Conservation (phyloP, 2,888 invertebrate species). For the Cistogaster globosa region DNA sequence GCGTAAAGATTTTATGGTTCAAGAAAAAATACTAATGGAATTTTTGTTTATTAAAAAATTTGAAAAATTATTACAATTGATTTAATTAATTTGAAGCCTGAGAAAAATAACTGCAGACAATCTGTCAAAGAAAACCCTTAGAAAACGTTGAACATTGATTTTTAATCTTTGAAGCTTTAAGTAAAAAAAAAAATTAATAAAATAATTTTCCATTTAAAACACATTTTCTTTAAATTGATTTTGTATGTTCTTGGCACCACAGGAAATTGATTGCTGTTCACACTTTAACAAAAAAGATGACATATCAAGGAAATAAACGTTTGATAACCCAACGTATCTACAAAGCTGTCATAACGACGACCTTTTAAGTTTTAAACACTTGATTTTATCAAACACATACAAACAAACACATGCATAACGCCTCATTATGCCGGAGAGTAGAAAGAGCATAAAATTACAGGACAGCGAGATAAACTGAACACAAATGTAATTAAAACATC, state of each 20-base stretch:
- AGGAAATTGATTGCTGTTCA: constrained; percentile 67
- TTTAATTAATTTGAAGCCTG: too few relatives aligned
- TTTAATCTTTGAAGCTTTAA: background rate
- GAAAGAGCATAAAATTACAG: constrained; percentile 30
- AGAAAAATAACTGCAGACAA: too few relatives aligned
- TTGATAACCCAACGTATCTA: constrained; percentile 54
- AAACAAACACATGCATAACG: constrained; percentile 17
- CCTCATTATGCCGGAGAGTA: constrained; percentile 41
- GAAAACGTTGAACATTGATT: too few relatives aligned
- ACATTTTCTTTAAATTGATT: constrained; percentile 61
- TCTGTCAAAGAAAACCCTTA: too few relatives aligned
- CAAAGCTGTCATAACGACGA: constrained; percentile 71
- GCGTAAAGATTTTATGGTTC: too few relatives aligned
- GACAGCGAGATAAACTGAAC: constrained; percentile 60
- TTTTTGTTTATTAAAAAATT: too few relatives aligned
- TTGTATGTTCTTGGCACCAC: constrained; percentile 66
- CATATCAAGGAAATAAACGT: constrained; percentile 67
- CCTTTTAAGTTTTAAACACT: constrained; percentile 68
- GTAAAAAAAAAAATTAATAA: too few relatives aligned
- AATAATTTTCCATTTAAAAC: background rate
- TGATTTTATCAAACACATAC: constrained; percentile 12
- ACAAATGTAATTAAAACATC: constrained; percentile 80
- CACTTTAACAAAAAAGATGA: constrained; percentile 62
- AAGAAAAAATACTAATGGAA: too few relatives aligned
- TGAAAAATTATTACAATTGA: too few relatives aligned